A percentile compares a stretch with the other conserved stretches of the same genome.
phyloP scores from a whole-genome alignment of 92 coral and sea anemone genomes.

The Epizoanthus rinbou region DNA sequence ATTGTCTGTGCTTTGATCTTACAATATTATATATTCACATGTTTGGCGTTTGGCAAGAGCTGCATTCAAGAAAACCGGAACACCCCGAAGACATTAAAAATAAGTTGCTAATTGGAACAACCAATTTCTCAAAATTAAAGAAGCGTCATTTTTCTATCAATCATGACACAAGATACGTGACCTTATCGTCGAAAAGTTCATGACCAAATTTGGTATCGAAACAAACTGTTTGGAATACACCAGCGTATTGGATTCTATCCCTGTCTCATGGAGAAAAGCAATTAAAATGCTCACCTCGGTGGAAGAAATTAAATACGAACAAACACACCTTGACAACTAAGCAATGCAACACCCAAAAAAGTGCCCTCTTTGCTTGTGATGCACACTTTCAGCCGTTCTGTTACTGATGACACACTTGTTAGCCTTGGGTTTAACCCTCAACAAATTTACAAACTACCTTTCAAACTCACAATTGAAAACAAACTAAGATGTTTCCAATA shows the following conservation, averaged over 20 bases:
- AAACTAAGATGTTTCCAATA: too few relatives aligned
- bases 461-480: too few relatives aligned
- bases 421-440: too few relatives aligned
- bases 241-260: constrained; percentile 1
- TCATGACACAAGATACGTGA: background rate
- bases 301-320: background rate
- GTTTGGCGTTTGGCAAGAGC: constrained; percentile 38
- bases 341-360: too few relatives aligned
- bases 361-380: too few relatives aligned
- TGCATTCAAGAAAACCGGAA: constrained; percentile 13
- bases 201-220: background rate
- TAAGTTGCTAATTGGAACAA: constrained; percentile 12
- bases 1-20: too few relatives aligned
- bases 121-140: constrained; percentile 22
- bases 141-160: background rate
- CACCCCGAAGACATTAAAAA: background rate
- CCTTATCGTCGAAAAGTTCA: background rate
- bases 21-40: too few relatives aligned
- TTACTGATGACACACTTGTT: too few relatives aligned
- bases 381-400: too few relatives aligned
- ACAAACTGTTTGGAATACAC: constrained; percentile 20
- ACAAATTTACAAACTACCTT: too few relatives aligned
- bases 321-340: background rate
- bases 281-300: background rate
- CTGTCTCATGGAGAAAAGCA: constrained; percentile 19